Conservation (phyloP, 2,797 vertebrate genomes). For the Petrocephalus sullivani region DNA sequence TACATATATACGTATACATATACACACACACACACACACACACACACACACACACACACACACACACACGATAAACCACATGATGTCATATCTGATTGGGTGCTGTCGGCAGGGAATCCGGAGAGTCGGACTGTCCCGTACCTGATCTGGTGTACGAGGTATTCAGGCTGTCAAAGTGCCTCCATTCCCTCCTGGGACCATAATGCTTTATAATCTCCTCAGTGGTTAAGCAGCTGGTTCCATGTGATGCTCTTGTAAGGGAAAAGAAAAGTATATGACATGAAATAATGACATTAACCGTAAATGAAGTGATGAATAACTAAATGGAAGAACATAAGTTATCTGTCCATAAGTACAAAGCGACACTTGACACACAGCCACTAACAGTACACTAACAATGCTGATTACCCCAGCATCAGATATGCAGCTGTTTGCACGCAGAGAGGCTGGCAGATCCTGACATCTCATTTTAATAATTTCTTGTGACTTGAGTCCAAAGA, state of each 20-base stretch:
- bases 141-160: slow-evolving; percentile 81
- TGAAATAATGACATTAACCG: background rate
- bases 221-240: slow-evolving; percentile 70
- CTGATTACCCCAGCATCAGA: background rate
- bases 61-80: too few relatives aligned
- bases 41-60: too few relatives aligned
- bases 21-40: too few relatives aligned
- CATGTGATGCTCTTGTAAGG: slow-evolving; percentile 77
- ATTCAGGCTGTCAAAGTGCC: slow-evolving; percentile 76
- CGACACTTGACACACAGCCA: background rate
- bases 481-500: background rate
- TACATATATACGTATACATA: too few relatives aligned
- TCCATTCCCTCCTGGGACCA: slow-evolving; percentile 78
- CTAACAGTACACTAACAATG: background rate
- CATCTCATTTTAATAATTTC: background rate
- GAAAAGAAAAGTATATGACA: background rate
- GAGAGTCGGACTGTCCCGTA: slow-evolving; percentile 42
- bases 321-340: background rate
- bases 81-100: background rate
- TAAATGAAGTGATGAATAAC: background rate
- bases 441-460: background rate
- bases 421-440: background rate
- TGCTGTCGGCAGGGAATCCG: background rate
- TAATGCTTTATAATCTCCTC: slow-evolving; percentile 76
- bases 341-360: background rate